These are phyloP conservation scores for Girardinichthys multiradiatus DNA, from an alignment of 2,113 vertebrate genomes.

Conservation along the genomic window DNA sequence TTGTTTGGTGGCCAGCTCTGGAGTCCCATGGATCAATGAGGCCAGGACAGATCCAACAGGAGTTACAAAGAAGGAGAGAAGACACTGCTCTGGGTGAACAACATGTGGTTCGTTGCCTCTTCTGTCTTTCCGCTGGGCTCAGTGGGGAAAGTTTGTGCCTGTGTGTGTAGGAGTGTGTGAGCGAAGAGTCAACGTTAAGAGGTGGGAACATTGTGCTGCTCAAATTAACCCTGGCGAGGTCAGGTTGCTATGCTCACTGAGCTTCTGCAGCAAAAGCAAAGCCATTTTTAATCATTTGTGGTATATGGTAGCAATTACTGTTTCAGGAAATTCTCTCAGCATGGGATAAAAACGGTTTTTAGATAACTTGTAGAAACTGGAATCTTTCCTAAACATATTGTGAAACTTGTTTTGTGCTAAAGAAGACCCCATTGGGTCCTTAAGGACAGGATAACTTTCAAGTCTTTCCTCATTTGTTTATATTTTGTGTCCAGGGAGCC, in stretches of 20 bases:
- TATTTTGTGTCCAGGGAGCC: not conserved
- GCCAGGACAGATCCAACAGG: constrained; percentile 37
- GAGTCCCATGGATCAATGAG: constrained; percentile 79
- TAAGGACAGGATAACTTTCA: not conserved
- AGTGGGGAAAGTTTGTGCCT: constrained; percentile 49
- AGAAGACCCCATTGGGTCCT: too few species aligned
- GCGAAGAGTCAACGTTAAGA: constrained; percentile 64
- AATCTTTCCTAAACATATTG: constrained; percentile 20
- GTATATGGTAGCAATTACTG: constrained; percentile 11
- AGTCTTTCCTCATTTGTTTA: constrained; percentile 22
- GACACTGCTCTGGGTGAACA: constrained; percentile 48
- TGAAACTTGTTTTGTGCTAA: not conserved
- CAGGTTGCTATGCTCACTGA: constrained; percentile 30
- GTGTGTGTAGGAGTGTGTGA: constrained; percentile 36
- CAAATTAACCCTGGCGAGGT: constrained; percentile 74
- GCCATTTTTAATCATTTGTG: constrained; percentile 15
- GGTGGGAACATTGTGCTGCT: constrained; percentile 64
- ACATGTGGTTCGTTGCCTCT: constrained; percentile 55
- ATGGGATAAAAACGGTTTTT: constrained; percentile 3
- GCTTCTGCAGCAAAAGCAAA: constrained; percentile 7
- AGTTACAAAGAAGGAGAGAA: constrained; percentile 46
- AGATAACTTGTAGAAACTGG: constrained; percentile 5
- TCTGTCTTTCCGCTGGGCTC: constrained; percentile 56
- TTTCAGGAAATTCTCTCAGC: constrained; percentile 19
- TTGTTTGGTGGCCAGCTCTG: constrained; percentile 68